Evolutionary conservation across 2,797 vertebrate species (phyloP), one percentile per base, ranked within the genome.

Genomic region (Eulemur coronatus): DNA sequence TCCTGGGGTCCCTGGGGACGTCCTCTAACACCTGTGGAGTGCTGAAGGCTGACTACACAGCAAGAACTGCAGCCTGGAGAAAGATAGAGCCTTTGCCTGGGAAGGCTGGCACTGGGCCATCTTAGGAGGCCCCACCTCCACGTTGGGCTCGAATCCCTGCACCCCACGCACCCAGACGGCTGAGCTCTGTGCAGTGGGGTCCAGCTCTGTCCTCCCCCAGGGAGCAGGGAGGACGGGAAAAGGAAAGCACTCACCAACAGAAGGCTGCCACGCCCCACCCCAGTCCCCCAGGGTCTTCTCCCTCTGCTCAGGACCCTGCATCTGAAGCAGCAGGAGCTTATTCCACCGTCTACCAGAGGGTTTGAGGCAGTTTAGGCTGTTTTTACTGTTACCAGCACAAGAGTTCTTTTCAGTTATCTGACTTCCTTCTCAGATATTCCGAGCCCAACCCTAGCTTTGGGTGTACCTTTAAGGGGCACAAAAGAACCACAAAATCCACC

Each of bases 351-450:
- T 5, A 0, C 46, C 24, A 12, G 4, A 38, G 9, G 28, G 20
- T 1, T 30, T 46, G 20, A 6, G 46, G 6, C 22, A 1, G 28
- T 11, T 52, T 22, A 2, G 1, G 14, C 61, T 10, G 4, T 15
- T 35, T 63, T 30, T 73, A 55, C 55, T 18, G 2, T 7, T 24
- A 67, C 26, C 17, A 14, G 33, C 12, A 67, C 7, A 6, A 35
- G 30, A 50, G 28, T 30, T 61, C 43, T 15, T 67, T 50, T 67
- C 38, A 12, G 57, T 33, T 10, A 35, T 41, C 65, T 75, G 65
- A 46, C 38, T 38, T 48, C 15, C 38, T 24, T 30, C 28, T 2
- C 10, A 17, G 46, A 17, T 26, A 18, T 5, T 35, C 46, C 30
- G 28, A 76, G 17, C 86, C 28, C 48, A 78, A 7, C 33, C 9